A percentile compares a stretch with the other conserved stretches of the same genome.
Conservation (phyloP, 2,797 vertebrate species). For the Myotis vivesi region DNA sequence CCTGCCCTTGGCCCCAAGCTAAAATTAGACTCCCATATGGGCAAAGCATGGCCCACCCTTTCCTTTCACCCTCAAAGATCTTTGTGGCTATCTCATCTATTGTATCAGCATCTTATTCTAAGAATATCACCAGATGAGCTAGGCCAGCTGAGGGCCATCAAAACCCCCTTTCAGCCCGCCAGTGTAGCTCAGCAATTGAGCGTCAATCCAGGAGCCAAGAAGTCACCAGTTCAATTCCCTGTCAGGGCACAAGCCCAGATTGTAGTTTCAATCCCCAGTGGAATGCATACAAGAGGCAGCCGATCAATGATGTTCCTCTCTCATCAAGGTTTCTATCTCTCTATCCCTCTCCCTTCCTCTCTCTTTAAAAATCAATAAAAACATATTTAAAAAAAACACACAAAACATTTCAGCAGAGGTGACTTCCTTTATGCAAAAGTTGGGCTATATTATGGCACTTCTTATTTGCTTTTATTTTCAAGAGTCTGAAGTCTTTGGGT, state of each 20-base stretch:
- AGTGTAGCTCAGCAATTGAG: too few relatives aligned
- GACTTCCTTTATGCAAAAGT: not conserved
- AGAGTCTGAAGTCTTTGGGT: not conserved
- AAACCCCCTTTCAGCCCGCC: not conserved
- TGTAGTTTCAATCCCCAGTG: too few relatives aligned
- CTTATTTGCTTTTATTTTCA: not conserved
- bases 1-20: not conserved
- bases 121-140: not conserved
- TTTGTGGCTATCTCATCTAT: not conserved
- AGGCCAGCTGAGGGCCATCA: not conserved
- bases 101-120: not conserved
- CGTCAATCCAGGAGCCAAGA: too few relatives aligned
- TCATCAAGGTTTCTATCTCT: too few relatives aligned
- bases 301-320: too few relatives aligned
- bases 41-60: not conserved
- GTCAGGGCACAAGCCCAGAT: too few relatives aligned
- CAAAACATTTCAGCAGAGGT: not conserved
- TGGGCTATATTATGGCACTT: not conserved
- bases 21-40: not conserved
- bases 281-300: too few relatives aligned
- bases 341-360: too few relatives aligned
- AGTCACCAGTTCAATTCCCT: too few relatives aligned
- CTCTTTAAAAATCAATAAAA: too few relatives aligned
- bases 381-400: too few relatives aligned
- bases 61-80: not conserved